Evolutionary conservation across 2,888 invertebrate species (phyloP).

Genomic region (Tetranychus piercei): DNA sequence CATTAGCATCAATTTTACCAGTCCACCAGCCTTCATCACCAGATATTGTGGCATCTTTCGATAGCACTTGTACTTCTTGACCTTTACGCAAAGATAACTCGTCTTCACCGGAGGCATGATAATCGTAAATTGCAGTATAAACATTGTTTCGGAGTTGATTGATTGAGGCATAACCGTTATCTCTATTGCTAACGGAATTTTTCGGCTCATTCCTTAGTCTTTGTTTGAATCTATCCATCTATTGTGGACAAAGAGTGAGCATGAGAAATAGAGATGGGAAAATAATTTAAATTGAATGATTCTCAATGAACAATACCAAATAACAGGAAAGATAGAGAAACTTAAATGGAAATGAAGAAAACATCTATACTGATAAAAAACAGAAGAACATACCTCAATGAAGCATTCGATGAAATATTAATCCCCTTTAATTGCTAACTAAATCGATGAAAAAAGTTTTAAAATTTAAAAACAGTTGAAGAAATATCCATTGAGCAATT

Average conservation of each 20-base stretch:
- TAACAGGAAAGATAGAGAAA: too few relatives aligned
- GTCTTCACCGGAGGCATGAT: constrained; percentile 78
- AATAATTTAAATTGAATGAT: too few relatives aligned
- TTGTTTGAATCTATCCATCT: not conserved
- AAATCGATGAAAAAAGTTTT: too few relatives aligned
- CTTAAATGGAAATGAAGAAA: too few relatives aligned
- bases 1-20: constrained; percentile 71
- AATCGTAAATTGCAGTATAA: constrained; percentile 79
- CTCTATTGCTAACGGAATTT: not conserved
- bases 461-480: too few relatives aligned
- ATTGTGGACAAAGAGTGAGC: not conserved
- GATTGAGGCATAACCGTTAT: constrained; percentile 2
- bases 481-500: too few relatives aligned
- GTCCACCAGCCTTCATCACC: constrained; percentile 99
- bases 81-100: constrained; percentile 72
- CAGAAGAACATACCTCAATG: too few relatives aligned
- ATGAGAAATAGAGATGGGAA: too few relatives aligned
- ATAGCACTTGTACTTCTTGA: constrained; percentile 71
- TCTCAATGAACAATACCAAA: too few relatives aligned
- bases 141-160: constrained; percentile 30
- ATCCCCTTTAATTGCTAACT: too few relatives aligned
- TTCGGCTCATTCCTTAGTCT: constrained; percentile 8
- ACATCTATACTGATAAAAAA: too few relatives aligned
- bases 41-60: constrained; percentile 79
- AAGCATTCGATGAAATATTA: too few relatives aligned